These are phyloP conservation scores for Caprella mutica DNA, from an alignment of 2,888 invertebrate species.

Conservation along the genomic window DNA sequence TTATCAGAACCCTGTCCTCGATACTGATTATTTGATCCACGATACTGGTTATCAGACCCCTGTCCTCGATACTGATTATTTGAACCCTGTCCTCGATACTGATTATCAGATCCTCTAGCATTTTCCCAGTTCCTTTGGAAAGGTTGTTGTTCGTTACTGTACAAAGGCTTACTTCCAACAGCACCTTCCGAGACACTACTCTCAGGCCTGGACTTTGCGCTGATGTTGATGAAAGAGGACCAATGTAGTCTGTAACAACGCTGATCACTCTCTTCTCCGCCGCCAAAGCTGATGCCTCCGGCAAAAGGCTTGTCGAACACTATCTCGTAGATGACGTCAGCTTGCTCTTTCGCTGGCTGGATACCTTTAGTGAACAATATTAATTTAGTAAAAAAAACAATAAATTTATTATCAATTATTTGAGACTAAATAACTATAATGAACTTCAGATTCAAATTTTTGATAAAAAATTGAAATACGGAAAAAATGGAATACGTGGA, in stretches of 20 bases:
- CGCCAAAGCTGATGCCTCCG: conserved; percentile 47
- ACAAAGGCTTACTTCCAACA: neutral
- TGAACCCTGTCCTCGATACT: too few species aligned
- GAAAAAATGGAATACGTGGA: too few species aligned
- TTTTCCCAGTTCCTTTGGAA: too few species aligned
- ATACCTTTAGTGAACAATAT: too few species aligned
- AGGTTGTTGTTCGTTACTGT: neutral
- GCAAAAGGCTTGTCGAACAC: conserved; percentile 66
- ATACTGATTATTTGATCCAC: too few species aligned
- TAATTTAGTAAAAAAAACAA: conserved; percentile 7
- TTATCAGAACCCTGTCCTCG: too few species aligned
- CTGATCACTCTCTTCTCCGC: conserved; percentile 44
- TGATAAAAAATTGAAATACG: neutral
- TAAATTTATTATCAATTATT: too few species aligned
- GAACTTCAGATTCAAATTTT: too few species aligned
- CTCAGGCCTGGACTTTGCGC: conserved; percentile 42
- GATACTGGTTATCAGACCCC: too few species aligned
- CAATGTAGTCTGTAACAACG: conserved; percentile 48
- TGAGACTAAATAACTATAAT: too few species aligned
- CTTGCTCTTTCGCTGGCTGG: conserved; percentile 46
- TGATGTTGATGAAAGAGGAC: conserved; percentile 52
- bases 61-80: too few species aligned
- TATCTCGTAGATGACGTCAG: conserved; percentile 58
- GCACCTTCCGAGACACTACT: neutral
- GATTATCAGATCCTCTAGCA: too few species aligned